Base-by-base conservation (phyloP, 2,797 vertebrate species). In the Hafferia zeledoni region DNA sequence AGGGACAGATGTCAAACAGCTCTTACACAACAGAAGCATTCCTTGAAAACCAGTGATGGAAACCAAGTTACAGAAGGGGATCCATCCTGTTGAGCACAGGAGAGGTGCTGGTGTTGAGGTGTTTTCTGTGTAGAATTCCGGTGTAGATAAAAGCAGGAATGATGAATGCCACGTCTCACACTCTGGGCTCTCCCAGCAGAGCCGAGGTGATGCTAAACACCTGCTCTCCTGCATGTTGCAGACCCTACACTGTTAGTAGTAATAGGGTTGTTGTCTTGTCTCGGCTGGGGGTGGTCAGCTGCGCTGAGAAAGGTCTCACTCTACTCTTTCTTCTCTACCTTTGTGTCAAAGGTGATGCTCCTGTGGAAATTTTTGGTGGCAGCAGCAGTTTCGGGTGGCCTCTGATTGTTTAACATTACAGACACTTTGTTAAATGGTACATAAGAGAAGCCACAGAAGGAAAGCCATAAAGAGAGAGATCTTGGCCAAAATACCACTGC, bases 361-460 rank as follows among this genome's bases (percentile, higher is more conserved):
- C n/a, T 2, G 8, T 13, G 10, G 46, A 60, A 35, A 9, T 8
- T 61, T 63, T 13, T 44, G 57, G 64, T 78, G 82, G 57, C 39
- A 39, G 37, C 8, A 60, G n/a, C 17, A 11, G 79, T 87, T 94
- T 43, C 67, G 22, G 2, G n/a, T 46, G 77, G 77, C 47, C n/a
- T 72, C 47, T 60, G 47, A 22, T 53, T 81, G 67, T 88, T 49
- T 65, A 37, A 37, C 18, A 3, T 74, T 68, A 24, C 23, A 80
- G 61, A 8, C 1, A 4, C 65, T 84, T 70, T 83, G 92, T 88
- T 87, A 86, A 86, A 89, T 24, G n/a, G 76, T 93, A 95, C 93
- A 93, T 91, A 94, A 77, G 60, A 89, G 77, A 30, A 77, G 33
- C 22, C 68, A 17, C 27, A 52, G 83, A 88, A 72, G 53, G 39